Percentiles rank a stretch among this genome's conserved stretches.
Evolutionary conservation across 2,888 invertebrate species (phyloP).

Genomic region (Hydropsyche betteni): DNA sequence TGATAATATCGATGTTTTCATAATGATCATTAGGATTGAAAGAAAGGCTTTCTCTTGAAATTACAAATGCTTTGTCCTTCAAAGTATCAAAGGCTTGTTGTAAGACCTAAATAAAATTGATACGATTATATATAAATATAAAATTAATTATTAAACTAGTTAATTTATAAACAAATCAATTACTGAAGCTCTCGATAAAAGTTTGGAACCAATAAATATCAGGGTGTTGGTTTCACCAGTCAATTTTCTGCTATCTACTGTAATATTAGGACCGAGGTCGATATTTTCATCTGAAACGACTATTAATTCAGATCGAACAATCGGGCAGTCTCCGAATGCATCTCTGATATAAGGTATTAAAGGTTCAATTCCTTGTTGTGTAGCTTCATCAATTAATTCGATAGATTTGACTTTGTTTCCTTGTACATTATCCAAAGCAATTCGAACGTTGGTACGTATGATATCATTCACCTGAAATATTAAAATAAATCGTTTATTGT

Average conservation of each 20-base stretch:
- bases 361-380: slow-evolving; percentile 62
- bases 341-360: slow-evolving; percentile 67
- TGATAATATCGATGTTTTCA: slow-evolving; percentile 64
- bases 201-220: slow-evolving; percentile 64
- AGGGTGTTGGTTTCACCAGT: slow-evolving; percentile 64
- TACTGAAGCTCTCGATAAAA: slow-evolving; percentile 65
- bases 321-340: slow-evolving; percentile 72
- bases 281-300: slow-evolving; percentile 64
- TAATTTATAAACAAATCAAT: slow-evolving; percentile 51
- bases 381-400: slow-evolving; percentile 66
- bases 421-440: slow-evolving; percentile 76
- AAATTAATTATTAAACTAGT: not conserved
- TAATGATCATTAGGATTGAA: slow-evolving; percentile 61
- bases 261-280: slow-evolving; percentile 64
- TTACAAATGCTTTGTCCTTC: slow-evolving; percentile 68
- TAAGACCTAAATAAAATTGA: slow-evolving; percentile 57
- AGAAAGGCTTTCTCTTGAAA: slow-evolving; percentile 68
- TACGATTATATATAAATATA: too few species aligned
- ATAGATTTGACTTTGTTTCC: slow-evolving; percentile 70
- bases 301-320: slow-evolving; percentile 73
- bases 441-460: slow-evolving; percentile 71
- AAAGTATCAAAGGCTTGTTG: slow-evolving; percentile 63
- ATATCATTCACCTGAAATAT: slow-evolving; percentile 63
- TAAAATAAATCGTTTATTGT: not conserved
- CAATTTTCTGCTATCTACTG: slow-evolving; percentile 71